Conservation (phyloP, 1,140 invertebrate species). For the Magallana ariakensis region DNA sequence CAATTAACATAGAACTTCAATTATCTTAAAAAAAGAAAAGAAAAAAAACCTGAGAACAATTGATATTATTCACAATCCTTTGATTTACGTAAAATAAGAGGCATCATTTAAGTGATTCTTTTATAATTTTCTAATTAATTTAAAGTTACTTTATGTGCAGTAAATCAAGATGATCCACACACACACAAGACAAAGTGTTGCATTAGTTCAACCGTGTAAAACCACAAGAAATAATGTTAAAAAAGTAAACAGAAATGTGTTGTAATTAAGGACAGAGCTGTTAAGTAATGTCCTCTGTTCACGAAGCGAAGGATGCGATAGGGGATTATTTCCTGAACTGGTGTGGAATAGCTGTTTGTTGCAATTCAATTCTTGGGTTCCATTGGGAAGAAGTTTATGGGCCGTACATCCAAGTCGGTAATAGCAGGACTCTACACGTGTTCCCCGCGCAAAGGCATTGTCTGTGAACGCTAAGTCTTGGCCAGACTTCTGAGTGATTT, state of each 20-base stretch:
- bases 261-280: background rate
- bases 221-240: background rate
- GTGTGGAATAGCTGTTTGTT: constrained; percentile 1
- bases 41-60: too few species aligned
- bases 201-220: background rate
- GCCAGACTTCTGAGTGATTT: background rate
- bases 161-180: too few species aligned
- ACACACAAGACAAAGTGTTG: background rate
- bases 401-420: background rate
- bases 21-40: too few species aligned
- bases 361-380: background rate
- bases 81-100: too few species aligned
- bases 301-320: background rate
- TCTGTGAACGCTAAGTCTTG: background rate
- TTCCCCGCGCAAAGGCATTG: background rate
- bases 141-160: too few species aligned
- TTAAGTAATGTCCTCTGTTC: background rate
- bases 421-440: background rate
- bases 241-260: background rate
- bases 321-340: background rate
- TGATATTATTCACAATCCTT: too few species aligned
- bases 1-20: too few species aligned
- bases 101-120: too few species aligned
- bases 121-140: too few species aligned
- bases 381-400: background rate